Evolutionary conservation across 2,888 invertebrate species (phyloP), one percentile per base, ranked within the genome.

Genomic region (Schrankia costaestrigalis): DNA sequence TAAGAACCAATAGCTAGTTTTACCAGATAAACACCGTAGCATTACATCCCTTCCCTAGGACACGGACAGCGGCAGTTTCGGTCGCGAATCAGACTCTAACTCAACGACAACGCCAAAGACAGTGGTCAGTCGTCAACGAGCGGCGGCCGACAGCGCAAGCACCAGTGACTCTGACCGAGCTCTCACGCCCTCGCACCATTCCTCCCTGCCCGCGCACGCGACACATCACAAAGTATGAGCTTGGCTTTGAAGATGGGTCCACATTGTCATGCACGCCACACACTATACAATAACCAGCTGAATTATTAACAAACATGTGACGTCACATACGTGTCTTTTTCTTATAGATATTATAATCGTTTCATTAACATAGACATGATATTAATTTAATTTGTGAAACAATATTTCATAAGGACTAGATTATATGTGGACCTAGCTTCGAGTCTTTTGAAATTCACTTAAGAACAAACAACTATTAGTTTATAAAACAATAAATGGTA

Each of bases 41-140:
- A 22, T 33, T 21, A 2, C 21, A n/a, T 6, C n/a, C 19, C 14
- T 17, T 25, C 17, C 27, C 9, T 63, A 87, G 86, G 87, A 87
- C 47, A 87, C 86, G 14, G 87, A 86, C 57, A 86, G 87, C 64
- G 86, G 90, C 43, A 91, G 92, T 57, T 90, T 92, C 71, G 93
- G 93, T 28, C 92, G 92, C 43, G 93, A 94, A 76, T 93, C 94
- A 6, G 94, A 95, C 78, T 93, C 93, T 4, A 93, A 93, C 68
- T 93, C 94, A 14, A 93, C 93, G 11, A 91, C 92, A 8, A 93
- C 93, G 6, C 92, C 92, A 15, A 92, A 91, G 74, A 93, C 93
- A n/a, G 90, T 93, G 45, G 89, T 93, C 57, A 90, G 91, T 63
- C 89, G 90, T 12, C 89, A 85, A 67, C 89, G 90, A 38, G 83